phyloP scores from a whole-genome alignment of 2,113 vertebrate species.

The Lutjanus erythropterus region DNA sequence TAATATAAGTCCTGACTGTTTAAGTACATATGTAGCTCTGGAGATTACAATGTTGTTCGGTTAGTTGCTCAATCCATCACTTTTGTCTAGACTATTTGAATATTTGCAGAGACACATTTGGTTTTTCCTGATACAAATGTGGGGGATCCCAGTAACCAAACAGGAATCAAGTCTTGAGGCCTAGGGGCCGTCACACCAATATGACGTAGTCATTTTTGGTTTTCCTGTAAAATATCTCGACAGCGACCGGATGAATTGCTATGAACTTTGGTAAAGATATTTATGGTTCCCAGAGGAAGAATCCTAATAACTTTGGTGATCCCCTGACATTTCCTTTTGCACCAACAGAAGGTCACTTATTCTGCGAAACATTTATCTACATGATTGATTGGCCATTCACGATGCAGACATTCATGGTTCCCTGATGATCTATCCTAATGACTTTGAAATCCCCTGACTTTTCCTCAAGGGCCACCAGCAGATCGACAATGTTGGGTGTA shows the following conservation, averaged over 20 bases:
- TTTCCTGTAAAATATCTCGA: background rate
- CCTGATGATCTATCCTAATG: background rate
- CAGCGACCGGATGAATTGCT: background rate
- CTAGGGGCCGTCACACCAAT: too few relatives aligned
- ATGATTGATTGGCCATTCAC: background rate
- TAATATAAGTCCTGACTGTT: background rate
- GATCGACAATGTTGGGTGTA: background rate
- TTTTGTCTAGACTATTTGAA: background rate
- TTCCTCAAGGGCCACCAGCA: background rate
- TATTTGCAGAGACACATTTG: background rate
- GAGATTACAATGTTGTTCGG: background rate
- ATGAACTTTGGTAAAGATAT: background rate
- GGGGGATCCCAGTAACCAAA: too few relatives aligned
- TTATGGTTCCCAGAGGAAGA: background rate
- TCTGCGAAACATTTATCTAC: background rate
- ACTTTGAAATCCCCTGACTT: background rate
- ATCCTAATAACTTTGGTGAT: background rate
- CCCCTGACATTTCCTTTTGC: background rate
- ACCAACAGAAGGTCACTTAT: background rate
- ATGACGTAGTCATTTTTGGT: background rate
- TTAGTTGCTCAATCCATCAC: background rate
- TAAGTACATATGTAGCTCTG: background rate
- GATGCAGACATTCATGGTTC: background rate
- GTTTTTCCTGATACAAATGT: too few relatives aligned
- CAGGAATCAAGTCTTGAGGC: too few relatives aligned